A percentile compares a stretch with the other conserved stretches of the same genome.
Evolutionary conservation across 2,113 vertebrate genomes (phyloP).

Genomic region (Perognathus longimembris): DNA sequence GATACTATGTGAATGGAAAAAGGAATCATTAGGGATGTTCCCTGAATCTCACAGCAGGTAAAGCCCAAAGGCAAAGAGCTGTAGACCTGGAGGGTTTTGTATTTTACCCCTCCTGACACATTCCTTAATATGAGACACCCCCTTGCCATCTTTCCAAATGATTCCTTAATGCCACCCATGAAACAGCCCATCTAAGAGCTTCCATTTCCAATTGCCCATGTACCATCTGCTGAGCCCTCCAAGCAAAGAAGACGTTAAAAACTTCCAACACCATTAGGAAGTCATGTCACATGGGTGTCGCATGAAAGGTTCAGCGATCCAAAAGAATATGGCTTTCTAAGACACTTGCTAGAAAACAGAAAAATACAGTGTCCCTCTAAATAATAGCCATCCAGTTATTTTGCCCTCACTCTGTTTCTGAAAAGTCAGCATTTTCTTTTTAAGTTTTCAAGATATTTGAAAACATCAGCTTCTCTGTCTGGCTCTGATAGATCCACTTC

Average conservation of each 20-base stretch:
- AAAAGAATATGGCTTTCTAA: too few species aligned
- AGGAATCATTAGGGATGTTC: not conserved
- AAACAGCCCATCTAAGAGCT: not conserved
- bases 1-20: not conserved
- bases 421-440: too few species aligned
- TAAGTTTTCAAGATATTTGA: too few species aligned
- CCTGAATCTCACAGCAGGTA: conserved; percentile 10
- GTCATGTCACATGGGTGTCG: not conserved
- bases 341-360: too few species aligned
- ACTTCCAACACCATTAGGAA: conserved; percentile 55
- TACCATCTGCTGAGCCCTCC: not conserved
- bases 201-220: conserved; percentile 6
- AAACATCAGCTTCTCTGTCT: too few species aligned
- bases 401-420: too few species aligned
- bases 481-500: too few species aligned
- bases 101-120: not conserved
- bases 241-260: conserved; percentile 28
- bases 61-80: not conserved
- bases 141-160: not conserved
- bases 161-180: conserved; percentile 14
- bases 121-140: conserved; percentile 9
- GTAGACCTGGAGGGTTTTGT: not conserved
- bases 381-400: too few species aligned
- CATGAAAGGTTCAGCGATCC: not conserved
- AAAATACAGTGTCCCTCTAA: too few species aligned